Base-by-base conservation (phyloP, 2,113 vertebrate genomes). In the Martes martes region DNA sequence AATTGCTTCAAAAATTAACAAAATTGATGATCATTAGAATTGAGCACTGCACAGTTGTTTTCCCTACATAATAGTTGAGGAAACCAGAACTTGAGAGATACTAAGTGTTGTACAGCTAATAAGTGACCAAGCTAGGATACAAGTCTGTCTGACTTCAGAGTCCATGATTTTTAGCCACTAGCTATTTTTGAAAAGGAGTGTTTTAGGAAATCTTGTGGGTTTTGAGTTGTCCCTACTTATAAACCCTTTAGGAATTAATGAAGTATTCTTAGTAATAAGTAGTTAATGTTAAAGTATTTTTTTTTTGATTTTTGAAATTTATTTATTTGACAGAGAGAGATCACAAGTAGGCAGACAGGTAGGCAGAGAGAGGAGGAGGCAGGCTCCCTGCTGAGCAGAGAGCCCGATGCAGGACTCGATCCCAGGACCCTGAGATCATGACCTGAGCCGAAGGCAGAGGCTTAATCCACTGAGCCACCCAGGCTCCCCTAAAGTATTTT, bases 1-100 rank as follows among this genome's bases (percentile, higher is more conserved):
- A 83, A 89, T 71, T 95, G 28, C 76, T 71, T 81, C 63, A 57
- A 89, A 84, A 96, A 95, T 5, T 89, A 95, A 84, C 28, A 52
- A 74, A 91, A 57, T 76, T 45, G 42, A 11, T 93, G 74, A 52
- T 57, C 57, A 39, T 89, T 89, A 71, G 59, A 63, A 79, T 71
- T 71, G 69, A 79, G 42, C 15, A 24, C 2, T 86, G 79, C 36
- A 39, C 18, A 65, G 67, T 93, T 82, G 24, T 92, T 89, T 85
- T 39, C 55, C 31, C 26, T 36, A 47, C 14, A 4, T 73, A 89
- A 26, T 10, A 55, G 24, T 73, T 52, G 57, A 74, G 52, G 36
- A 42, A 95, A 39, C 11, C 52, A 26, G 80, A 71, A 52, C 76
- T 76, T 67, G 26, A 50, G 71, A 79, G 39, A 80, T 74, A 87